phyloP scores from a whole-genome alignment of 2,888 invertebrate species.

The Oxystoma pomonae region DNA sequence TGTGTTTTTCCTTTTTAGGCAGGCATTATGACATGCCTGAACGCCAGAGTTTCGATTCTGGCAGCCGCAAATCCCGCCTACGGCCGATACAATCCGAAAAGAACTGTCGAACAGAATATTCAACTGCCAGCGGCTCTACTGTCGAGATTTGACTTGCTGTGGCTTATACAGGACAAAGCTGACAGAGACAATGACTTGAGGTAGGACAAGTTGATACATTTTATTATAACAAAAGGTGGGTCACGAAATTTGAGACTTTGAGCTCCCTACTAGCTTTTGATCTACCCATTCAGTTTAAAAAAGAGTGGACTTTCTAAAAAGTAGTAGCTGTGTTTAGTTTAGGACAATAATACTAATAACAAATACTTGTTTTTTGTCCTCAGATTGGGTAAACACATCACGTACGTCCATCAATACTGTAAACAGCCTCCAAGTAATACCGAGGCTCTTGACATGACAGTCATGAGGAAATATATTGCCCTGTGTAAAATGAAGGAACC shows the following conservation, averaged over 20 bases:
- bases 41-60: constrained; percentile 94
- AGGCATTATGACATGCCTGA: constrained; percentile 97
- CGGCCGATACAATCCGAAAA: constrained; percentile 95
- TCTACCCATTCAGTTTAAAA: no score
- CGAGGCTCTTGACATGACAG: constrained; percentile 81
- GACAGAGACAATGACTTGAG: constrained; percentile 66
- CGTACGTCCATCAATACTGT: constrained; percentile 92
- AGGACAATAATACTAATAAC: neutral
- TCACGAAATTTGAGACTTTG: no score
- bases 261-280: no score
- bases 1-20: constrained; percentile 64
- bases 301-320: no score
- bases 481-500: constrained; percentile 89
- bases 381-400: constrained; percentile 88
- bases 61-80: constrained; percentile 99
- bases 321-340: no score
- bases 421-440: constrained; percentile 77
- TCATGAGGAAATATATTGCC: constrained; percentile 90
- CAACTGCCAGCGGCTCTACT: constrained; percentile 95
- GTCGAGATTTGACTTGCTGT: constrained; percentile 93
- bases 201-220: no score
- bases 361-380: neutral
- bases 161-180: constrained; percentile 86
- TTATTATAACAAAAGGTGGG: no score
- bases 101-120: constrained; percentile 94